Base-by-base conservation (phyloP, 2,113 vertebrate species). In the Rissa tridactyla region DNA sequence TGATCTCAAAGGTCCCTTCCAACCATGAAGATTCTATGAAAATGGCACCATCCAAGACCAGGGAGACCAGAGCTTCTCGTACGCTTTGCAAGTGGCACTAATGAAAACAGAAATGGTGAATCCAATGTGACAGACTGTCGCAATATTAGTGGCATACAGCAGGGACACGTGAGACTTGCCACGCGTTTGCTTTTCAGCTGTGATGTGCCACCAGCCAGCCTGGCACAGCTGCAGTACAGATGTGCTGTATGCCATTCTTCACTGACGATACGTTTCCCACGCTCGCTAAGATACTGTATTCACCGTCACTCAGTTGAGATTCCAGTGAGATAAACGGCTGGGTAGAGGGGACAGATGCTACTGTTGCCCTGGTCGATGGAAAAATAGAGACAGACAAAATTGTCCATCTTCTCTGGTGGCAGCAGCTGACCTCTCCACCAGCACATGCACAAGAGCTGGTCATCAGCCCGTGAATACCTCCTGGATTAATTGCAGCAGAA, bases 191-290 rank as follows among this genome's bases (percentile, higher is more conserved):
- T 94, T 82, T 72, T 92, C 86, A 82, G 44, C 42, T 84, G 19
- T 11, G 25, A 73, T 36, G 58, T 61, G 80, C 34, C 77, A 94
- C 81, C 80, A 94, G 75, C 15, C 32, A 92, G 69, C 49, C 58
- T 89, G 70, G 88, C 70, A 89, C 88, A 94, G 81, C 77, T 94
- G 88, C 83, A 72, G 61, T 89, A 49, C 83, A 89, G 90, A 94
- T 82, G 83, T 96, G 49, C 62, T 61, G 2, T 8, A 38, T 54
- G 66, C 36, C 49, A 9, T 61, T 70, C 69, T 65, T 58, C 51
- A 27, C 38, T 79, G 61, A 61, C 22, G 52, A 94, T 40, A 65
- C 19, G 49, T 61, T 62, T 84, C 22, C 40, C 46, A 32, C 36
- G 11, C 32, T 47, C 60, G 71, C 12, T 26, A 61, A 93, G 65